These are phyloP conservation scores for Drosophila longiperda DNA, from an alignment of 2,888 invertebrate species.

Conservation along the genomic window DNA sequence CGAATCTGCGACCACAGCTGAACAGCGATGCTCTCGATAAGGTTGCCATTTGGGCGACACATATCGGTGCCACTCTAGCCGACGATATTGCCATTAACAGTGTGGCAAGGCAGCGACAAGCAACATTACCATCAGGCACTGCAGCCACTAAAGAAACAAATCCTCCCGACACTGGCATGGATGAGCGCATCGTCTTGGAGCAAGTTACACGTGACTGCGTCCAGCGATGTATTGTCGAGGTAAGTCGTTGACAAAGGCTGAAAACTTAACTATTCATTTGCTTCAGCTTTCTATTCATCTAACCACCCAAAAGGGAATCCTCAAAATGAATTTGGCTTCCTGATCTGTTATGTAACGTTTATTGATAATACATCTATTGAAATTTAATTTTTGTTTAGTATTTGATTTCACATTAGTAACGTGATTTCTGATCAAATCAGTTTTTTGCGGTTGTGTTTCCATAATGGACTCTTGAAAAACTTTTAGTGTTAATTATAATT, in stretches of 20 bases:
- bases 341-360: background rate
- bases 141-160: background rate
- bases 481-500: too few species aligned
- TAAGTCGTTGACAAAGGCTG: constrained; percentile 34
- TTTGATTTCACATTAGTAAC: too few species aligned
- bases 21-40: constrained; percentile 71
- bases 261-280: background rate
- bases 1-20: constrained; percentile 55
- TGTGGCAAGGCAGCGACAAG: constrained; percentile 15
- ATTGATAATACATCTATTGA: background rate
- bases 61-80: constrained; percentile 59
- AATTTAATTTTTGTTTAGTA: too few species aligned
- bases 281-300: background rate
- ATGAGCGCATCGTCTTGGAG: constrained; percentile 61
- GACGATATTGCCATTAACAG: constrained; percentile 68
- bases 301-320: background rate
- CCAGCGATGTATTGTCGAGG: constrained; percentile 74
- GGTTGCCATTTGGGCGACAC: constrained; percentile 69
- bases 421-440: too few species aligned
- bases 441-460: too few species aligned
- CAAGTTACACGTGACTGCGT: constrained; percentile 68
- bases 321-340: background rate
- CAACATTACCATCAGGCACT: background rate
- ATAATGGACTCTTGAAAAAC: too few species aligned
- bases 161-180: constrained; percentile 23